These are phyloP conservation scores for Phalacrocorax aristotelis DNA, from an alignment of 2,113 vertebrate species.

Conservation along the genomic window DNA sequence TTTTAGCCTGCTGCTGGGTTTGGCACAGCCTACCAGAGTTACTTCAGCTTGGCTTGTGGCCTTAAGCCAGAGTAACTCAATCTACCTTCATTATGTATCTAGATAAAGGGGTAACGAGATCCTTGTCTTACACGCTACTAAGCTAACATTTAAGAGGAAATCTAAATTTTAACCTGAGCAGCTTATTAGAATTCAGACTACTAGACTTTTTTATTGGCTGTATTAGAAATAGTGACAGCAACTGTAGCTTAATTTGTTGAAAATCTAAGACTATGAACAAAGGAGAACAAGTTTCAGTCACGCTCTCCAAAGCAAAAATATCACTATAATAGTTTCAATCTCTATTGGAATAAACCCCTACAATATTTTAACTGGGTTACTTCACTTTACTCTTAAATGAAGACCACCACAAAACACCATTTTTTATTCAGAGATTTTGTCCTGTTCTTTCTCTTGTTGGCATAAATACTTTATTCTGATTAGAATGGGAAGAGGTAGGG, in stretches of 20 bases:
- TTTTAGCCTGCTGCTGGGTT: neutral
- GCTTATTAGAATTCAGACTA: neutral
- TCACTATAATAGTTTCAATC: neutral
- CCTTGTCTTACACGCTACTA: neutral
- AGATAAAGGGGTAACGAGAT: accelerated
- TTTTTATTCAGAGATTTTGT: neutral
- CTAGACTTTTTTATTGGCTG: neutral
- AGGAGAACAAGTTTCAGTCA: neutral
- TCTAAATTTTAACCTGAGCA: neutral
- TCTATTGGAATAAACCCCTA: neutral
- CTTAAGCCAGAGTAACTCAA: neutral
- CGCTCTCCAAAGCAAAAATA: neutral
- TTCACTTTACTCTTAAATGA: neutral
- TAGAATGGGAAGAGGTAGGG: neutral
- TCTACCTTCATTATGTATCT: neutral
- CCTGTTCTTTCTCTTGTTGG: neutral
- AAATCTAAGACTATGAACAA: neutral
- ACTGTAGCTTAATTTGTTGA: neutral
- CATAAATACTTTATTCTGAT: neutral
- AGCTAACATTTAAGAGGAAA: neutral
- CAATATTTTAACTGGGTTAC: neutral
- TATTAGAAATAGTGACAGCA: neutral
- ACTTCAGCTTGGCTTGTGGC: neutral
- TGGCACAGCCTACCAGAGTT: neutral
- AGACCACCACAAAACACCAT: neutral